These are phyloP conservation scores for Dicrurus megarhynchus DNA, from an alignment of 2,113 vertebrate genomes.

Conservation along the genomic window DNA sequence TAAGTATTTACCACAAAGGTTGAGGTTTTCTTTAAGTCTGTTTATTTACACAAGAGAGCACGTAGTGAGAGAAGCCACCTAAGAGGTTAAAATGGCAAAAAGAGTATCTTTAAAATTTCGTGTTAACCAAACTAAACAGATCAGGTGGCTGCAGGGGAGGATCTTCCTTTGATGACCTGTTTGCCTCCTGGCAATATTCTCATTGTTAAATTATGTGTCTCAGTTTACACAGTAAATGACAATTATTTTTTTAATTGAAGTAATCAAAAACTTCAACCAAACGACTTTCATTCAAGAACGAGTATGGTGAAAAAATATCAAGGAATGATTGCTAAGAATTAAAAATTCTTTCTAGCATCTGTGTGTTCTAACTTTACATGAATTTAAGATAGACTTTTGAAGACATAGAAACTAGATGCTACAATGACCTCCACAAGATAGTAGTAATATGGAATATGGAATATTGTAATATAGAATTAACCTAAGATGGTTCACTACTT, in stretches of 20 bases:
- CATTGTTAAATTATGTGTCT: not conserved
- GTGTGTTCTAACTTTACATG: not conserved
- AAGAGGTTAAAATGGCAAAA: conserved; percentile 16
- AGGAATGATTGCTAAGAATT: not conserved
- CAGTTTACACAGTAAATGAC: not conserved
- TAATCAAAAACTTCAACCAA: not conserved
- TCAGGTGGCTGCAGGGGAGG: not conserved
- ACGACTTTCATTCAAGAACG: not conserved
- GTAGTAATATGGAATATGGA: not conserved
- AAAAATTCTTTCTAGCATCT: not conserved
- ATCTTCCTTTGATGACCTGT: not conserved
- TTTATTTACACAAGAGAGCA: conserved; percentile 38
- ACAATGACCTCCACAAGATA: not conserved
- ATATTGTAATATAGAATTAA: not conserved
- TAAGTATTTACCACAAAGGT: conserved; percentile 50
- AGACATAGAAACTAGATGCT: not conserved
- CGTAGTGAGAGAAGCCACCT: conserved; percentile 18
- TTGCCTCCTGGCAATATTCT: not conserved
- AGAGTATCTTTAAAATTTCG: conserved; percentile 19
- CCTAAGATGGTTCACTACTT: not conserved
- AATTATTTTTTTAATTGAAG: not conserved
- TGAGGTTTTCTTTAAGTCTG: not conserved
- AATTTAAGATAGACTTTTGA: not conserved
- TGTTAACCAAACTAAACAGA: not conserved
- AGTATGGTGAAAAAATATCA: not conserved